Conservation (phyloP, 1,140 invertebrate genomes). For the Cyclina sinensis region DNA sequence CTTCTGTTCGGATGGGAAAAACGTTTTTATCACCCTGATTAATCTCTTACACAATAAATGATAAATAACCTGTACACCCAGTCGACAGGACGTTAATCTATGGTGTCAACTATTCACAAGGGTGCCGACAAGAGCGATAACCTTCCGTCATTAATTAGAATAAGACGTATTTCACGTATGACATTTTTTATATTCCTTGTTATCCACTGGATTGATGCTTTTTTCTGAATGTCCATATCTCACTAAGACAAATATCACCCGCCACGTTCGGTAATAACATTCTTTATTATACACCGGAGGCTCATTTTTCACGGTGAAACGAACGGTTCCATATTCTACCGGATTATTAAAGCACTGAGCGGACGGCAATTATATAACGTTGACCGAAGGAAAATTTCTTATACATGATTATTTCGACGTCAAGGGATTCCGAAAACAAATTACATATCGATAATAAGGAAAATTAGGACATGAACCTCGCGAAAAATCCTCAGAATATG, state of each 20-base stretch:
- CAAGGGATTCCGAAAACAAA: background rate
- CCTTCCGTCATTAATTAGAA: slow-evolving; percentile 25
- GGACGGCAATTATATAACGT: slow-evolving; percentile 6
- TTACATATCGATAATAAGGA: background rate
- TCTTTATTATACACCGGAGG: background rate
- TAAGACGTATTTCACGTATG: background rate
- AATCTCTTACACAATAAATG: slow-evolving; percentile 29
- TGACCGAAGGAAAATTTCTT: background rate
- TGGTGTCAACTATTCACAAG: background rate
- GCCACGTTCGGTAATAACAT: background rate
- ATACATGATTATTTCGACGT: slow-evolving; percentile 7
- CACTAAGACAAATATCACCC: background rate
- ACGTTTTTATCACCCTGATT: background rate
- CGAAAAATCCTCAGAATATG: background rate
- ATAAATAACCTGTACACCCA: background rate
- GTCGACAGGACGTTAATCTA: slow-evolving; percentile 9
- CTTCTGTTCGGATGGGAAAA: background rate
- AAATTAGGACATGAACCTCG: slow-evolving; percentile 22
- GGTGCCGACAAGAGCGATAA: background rate
- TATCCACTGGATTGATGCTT: slow-evolving; percentile 1
- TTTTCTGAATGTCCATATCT: background rate
- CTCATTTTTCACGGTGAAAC: background rate
- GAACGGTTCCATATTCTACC: background rate
- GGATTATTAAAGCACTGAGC: background rate
- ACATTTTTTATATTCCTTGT: slow-evolving; percentile 34